A percentile compares a stretch with the other conserved stretches of the same genome.
Evolutionary conservation across 2,113 vertebrate species (phyloP).

Genomic region (Rynchops niger): DNA sequence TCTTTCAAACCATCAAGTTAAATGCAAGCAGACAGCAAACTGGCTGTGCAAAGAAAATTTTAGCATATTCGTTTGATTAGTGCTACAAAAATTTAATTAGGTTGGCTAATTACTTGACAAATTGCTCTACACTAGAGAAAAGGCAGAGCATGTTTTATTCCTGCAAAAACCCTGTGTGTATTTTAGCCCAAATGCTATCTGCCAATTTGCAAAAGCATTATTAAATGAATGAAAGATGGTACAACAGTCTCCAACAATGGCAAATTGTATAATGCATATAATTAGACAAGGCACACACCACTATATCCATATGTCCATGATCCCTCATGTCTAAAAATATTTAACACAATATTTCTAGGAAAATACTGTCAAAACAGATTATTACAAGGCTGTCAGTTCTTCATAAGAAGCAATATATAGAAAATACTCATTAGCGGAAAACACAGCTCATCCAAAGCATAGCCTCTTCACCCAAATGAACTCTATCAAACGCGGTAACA

Average conservation of each 20-base stretch:
- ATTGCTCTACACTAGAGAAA: conserved; percentile 92
- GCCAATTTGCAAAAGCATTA: conserved; percentile 96
- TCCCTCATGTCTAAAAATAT: conserved; percentile 68
- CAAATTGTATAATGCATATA: conserved; percentile 90
- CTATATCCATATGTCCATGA: conserved; percentile 82
- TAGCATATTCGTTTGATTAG: conserved; percentile 99
- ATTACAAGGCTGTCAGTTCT: conserved; percentile 66
- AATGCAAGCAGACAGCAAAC: conserved; percentile 95
- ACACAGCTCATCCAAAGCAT: neutral
- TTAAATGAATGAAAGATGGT: conserved; percentile 98
- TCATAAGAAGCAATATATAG: conserved; percentile 66
- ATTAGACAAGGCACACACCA: conserved; percentile 84
- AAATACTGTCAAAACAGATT: conserved; percentile 75
- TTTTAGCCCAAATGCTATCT: conserved; percentile 89
- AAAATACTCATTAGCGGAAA: conserved; percentile 59
- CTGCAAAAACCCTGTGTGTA: conserved; percentile 79
- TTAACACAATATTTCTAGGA: conserved; percentile 70
- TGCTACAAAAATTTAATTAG: conserved; percentile 97
- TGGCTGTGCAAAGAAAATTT: conserved; percentile 95
- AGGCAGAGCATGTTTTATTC: conserved; percentile 81
- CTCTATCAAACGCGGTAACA: neutral
- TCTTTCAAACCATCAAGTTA: conserved; percentile 99
- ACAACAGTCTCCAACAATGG: conserved; percentile 90
- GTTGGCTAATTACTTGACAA: conserved; percentile 96
- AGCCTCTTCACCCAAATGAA: conserved; percentile 38